Base-by-base conservation (phyloP, 2,888 invertebrate genomes). In the Sarcophaga subvicina region DNA sequence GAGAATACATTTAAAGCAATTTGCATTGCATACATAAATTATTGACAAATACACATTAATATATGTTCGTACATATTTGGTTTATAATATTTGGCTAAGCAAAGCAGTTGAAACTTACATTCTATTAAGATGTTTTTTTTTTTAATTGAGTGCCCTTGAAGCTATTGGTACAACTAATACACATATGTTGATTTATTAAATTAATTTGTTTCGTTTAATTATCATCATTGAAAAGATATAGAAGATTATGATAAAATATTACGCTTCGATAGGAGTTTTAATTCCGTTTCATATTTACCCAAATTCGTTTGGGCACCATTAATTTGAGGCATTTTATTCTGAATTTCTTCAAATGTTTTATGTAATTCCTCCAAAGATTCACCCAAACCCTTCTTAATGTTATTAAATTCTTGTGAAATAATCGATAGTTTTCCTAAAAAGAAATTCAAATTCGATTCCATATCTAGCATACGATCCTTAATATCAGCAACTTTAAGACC, bases 391-490 rank as follows among this genome's bases (percentile, higher is more conserved):
- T 94, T 94, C 91, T 97, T 97, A 88, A 98, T 97, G 90, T 95
- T 95, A 90, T 96, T 96, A 93, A 98, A 98, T 93, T 98, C 98
- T 89, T 97, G 97, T 2, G 97, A 97, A 54, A 97, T 96, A 10
- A 98, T 93, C 0, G 97, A 96, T 82, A 98, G 93, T 80, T 96
- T 94, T 8, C 98, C 98, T 85, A 98, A 93, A 69, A 97, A 94
- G 91, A 95, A 97, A 93, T 98, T 98, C 86, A 98, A 94, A 92
- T 98, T 97, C 77, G 96, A 96, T 88, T 97, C 96, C 47, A 98
- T 96, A 91, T 97, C 96, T 2, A 94, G 91, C 95, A 98, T 97
- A 79, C 96, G 95, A 88, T 95, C 95, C 17, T 96, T 97, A 89
- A 98, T 97, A 90, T 95, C 95, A 22, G 95, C 95, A 82, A 98